Base-by-base conservation (phyloP, 2,113 vertebrate species). In the Carettochelys insculpta region DNA sequence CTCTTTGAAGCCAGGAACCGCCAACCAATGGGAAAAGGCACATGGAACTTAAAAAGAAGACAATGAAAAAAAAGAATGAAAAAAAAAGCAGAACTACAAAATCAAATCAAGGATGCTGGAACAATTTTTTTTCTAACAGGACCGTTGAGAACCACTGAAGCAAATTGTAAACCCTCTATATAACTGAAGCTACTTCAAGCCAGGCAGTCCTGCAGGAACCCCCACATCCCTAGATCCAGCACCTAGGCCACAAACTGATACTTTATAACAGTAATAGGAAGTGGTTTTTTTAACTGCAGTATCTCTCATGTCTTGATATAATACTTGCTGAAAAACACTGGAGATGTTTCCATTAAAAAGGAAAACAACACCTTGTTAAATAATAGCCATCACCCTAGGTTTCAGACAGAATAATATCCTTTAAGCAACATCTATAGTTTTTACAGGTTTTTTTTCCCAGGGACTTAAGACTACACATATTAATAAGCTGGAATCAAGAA, bases 381-480 rank as follows among this genome's bases (percentile, higher is more conserved):
- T 77, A 78, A 82, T 92, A 90, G 45, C 45, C 82, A 73, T 92
- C 43, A 88, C 83, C 84, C 54, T 88, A 88, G 34, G 27, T 92
- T 90, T 17, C 68, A 87, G 86, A 51, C 54, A 68, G 48, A 84
- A 83, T 82, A 80, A 78, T 90, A 93, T 87, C 90, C 17, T 24
- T 83, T 93, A 47, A n/a, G 53, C 86, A 83, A 84, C 31, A 43
- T 90, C 76, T 90, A 85, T 48, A n/a, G 50, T 85, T 58, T 73
- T 71, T 81, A 86, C 78, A 88, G 52, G n/a, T n/a, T n/a, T n/a
- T n/a, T 89, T 95, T 92, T 89, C 92, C 91, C 94, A 95, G 84
- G 51, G 73, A 13, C 12, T 92, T 89, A 65, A 77, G 68, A 65
- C 54, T 80, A 83, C 52, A 84, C 48, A 80, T 61, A 92, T 92